Percentiles rank a stretch among this genome's conserved stretches.
Evolutionary conservation across 1,140 invertebrate species (phyloP).

Genomic region (Orius insidiosus): DNA sequence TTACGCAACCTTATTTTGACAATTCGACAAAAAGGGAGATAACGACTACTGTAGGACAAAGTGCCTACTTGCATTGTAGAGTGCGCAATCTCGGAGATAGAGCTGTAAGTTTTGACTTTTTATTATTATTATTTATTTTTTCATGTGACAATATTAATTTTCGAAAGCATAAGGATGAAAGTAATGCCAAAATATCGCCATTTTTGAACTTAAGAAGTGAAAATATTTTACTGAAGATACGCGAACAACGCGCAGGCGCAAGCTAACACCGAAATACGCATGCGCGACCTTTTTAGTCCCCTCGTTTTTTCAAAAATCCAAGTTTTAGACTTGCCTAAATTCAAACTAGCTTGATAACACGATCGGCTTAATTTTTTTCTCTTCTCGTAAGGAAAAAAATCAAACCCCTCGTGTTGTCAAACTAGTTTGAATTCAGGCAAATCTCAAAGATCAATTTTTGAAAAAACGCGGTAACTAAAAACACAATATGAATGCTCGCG

Average conservation of each 20-base stretch:
- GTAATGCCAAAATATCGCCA: not conserved
- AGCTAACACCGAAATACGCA: too few species aligned
- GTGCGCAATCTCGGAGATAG: constrained; percentile 71
- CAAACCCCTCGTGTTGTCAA: too few species aligned
- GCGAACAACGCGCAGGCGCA: too few species aligned
- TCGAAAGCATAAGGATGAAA: not conserved
- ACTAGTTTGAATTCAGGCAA: too few species aligned
- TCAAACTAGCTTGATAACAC: too few species aligned
- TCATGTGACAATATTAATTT: not conserved
- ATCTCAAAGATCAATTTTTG: too few species aligned
- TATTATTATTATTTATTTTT: not conserved
- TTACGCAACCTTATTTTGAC: constrained; percentile 76
- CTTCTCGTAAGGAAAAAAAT: not conserved
- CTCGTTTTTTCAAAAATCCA: too few species aligned
- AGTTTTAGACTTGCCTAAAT: too few species aligned
- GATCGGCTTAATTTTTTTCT: too few species aligned
- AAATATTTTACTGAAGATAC: not conserved
- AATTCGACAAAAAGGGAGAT: constrained; percentile 67
- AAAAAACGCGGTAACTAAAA: too few species aligned
- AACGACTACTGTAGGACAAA: constrained; percentile 69
- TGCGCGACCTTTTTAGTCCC: too few species aligned
- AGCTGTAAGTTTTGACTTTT: constrained; percentile 45
- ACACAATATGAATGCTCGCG: too few species aligned
- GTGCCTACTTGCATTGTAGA: constrained; percentile 65
- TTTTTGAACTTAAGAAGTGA: not conserved